Evolutionary conservation across 1,140 invertebrate species (phyloP), one percentile per base, ranked within the genome.

Genomic region (Neodiprion fabricii): DNA sequence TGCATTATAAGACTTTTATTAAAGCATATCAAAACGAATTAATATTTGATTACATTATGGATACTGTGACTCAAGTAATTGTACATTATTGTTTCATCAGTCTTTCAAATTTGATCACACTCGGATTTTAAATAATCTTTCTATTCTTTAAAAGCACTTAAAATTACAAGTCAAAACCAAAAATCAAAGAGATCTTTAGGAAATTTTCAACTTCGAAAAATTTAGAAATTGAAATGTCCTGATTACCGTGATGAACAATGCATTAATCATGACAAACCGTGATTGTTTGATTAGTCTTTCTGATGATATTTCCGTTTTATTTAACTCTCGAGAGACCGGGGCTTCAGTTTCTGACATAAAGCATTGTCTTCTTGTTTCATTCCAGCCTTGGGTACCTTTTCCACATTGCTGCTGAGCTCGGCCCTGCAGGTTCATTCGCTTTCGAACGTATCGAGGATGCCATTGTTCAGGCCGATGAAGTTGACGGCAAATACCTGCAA

Each of bases 381-480:
- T 61, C 75, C 81, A 97, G 94, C 82, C 90, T 97, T 76, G 96
- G 94, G 0, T 96, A 97, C 87, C 91, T 94, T 65, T 96, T 98
- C 77, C 92, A 95, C 76, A 91, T 96, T 74, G 95, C 95, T 61
- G 87, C 95, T 28, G 89, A 89, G 40, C 79, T 94, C 3, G 86
- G 86, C 53, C 86, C 89, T 23, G 91, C 91, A 76, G 91, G 93
- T 61, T 92, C 93, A 79, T 94, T 95, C 88, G 93, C 94, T 50
- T 91, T 92, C 73, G 92, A 96, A 74, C 91, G 94, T 69, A 94
- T 98, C 69, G 96, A 98, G 89, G 96, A 98, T 89, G 93, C 96
- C 66, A 90, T 98, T 78, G 93, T 96, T 12, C 96, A 98, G 85
- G 97, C 97, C 49, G 97, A 99, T 91, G 97, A 99, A 91, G 93